phyloP scores from a whole-genome alignment of 2,888 invertebrate genomes.

The Stictocephala bisonia region DNA sequence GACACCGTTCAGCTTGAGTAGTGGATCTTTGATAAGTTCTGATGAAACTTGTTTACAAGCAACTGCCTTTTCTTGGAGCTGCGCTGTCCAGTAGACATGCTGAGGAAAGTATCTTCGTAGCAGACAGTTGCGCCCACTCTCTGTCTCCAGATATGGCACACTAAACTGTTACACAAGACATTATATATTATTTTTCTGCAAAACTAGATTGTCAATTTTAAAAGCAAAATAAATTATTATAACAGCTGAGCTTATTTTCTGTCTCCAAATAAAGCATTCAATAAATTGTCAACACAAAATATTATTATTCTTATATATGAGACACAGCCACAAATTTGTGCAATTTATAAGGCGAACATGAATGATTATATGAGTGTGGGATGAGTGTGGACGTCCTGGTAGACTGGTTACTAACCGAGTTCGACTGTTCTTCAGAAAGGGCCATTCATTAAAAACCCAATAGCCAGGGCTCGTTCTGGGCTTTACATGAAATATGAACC shows the following conservation, averaged over 20 bases:
- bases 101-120: constrained; percentile 78
- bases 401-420: too few species aligned
- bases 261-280: too few species aligned
- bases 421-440: too few species aligned
- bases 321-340: too few species aligned
- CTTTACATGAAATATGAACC: too few species aligned
- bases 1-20: constrained; percentile 34
- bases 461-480: too few species aligned
- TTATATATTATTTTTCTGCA: not conserved
- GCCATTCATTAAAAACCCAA: too few species aligned
- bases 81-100: constrained; percentile 78
- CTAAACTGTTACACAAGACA: constrained; percentile 68
- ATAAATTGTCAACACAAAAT: too few species aligned
- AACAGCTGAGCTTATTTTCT: constrained; percentile 4
- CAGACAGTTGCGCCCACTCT: constrained; percentile 80
- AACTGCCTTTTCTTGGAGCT: constrained; percentile 66
- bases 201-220: not conserved
- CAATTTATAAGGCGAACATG: too few species aligned
- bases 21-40: constrained; percentile 20
- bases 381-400: too few species aligned
- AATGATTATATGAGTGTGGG: too few species aligned
- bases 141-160: constrained; percentile 89
- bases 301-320: too few species aligned
- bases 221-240: not conserved
- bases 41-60: constrained; percentile 17